These are phyloP conservation scores for Calliopum simillimum DNA, from an alignment of 2,888 invertebrate species.

Conservation along the genomic window DNA sequence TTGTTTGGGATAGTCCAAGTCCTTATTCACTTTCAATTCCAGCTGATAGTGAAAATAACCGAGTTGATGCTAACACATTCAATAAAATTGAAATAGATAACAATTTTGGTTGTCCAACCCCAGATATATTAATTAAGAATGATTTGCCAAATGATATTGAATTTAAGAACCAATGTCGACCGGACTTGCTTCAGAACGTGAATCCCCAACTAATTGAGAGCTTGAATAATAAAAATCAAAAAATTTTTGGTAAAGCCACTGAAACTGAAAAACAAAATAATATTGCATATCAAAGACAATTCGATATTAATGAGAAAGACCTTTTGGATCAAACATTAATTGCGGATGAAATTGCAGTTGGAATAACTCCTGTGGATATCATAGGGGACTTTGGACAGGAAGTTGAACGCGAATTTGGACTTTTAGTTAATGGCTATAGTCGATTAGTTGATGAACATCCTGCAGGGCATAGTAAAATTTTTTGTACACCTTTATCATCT, in stretches of 20 bases:
- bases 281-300: not conserved
- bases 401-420: constrained; percentile 63
- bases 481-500: not conserved
- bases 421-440: constrained; percentile 62
- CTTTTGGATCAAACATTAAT: not conserved
- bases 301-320: not conserved
- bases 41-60: constrained; percentile 1
- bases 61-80: not conserved
- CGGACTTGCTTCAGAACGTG: constrained; percentile 2
- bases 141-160: constrained; percentile 33
- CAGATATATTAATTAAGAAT: constrained; percentile 61
- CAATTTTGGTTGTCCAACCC: constrained; percentile 50
- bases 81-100: not conserved
- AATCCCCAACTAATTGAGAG: not conserved
- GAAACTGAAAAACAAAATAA: not conserved
- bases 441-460: constrained; percentile 43
- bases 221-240: not conserved
- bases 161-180: not conserved
- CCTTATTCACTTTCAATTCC: not conserved
- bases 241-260: not conserved
- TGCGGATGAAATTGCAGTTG: constrained; percentile 51
- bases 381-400: constrained; percentile 64
- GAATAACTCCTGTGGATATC: constrained; percentile 61
- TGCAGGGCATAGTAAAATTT: not conserved
- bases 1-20: too few species aligned